Evolutionary conservation across 2,888 invertebrate species (phyloP).

Genomic region (Xanthia icteritia): DNA sequence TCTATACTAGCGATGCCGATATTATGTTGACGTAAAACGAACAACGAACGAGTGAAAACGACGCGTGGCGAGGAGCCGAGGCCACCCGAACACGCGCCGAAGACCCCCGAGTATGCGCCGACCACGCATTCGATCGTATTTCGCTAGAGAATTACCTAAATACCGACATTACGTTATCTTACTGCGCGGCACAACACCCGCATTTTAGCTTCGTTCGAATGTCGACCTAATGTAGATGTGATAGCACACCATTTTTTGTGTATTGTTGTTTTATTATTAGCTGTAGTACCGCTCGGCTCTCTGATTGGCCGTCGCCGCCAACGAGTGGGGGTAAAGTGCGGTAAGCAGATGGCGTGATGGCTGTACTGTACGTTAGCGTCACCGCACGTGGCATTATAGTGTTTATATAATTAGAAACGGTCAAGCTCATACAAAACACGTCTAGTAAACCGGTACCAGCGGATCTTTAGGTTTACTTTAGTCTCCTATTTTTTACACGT

Average conservation of each 20-base stretch:
- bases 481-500: too few species aligned
- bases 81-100: conserved; percentile 23
- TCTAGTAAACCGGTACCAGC: neutral
- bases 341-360: conserved; percentile 4
- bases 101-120: conserved; percentile 24
- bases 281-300: neutral
- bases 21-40: conserved; percentile 7
- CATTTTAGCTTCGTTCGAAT: conserved; percentile 16
- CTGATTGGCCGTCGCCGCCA: conserved; percentile 3
- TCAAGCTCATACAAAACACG: conserved; percentile 8
- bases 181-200: conserved; percentile 12
- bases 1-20: neutral
- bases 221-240: neutral
- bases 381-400: neutral
- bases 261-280: conserved; percentile 8
- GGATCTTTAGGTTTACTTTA: too few species aligned
- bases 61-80: conserved; percentile 11
- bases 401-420: conserved; percentile 9
- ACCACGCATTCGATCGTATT: conserved; percentile 16
- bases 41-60: conserved; percentile 12
- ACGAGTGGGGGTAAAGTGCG: conserved; percentile 1
- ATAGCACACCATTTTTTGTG: conserved; percentile 10
- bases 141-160: conserved; percentile 49
- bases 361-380: neutral
- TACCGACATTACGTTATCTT: conserved; percentile 28